phyloP scores from a whole-genome alignment of 2,888 invertebrate genomes.

The Aphidius colemani region DNA sequence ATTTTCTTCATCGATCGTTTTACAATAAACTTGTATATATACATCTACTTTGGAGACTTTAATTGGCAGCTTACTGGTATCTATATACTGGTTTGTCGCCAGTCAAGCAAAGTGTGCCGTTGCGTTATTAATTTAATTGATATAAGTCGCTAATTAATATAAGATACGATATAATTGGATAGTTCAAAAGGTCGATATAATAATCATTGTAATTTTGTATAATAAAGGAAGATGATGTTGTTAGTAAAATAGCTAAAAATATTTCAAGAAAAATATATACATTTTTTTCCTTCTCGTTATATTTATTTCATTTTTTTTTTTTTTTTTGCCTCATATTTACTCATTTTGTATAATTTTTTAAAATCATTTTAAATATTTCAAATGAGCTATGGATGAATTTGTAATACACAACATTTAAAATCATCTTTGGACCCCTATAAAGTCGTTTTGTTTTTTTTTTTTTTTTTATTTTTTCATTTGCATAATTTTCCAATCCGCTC shows the following conservation, averaged over 20 bases:
- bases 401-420: not conserved
- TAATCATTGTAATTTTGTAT: too few species aligned
- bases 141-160: constrained; percentile 15
- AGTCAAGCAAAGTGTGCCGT: not conserved
- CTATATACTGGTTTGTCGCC: not conserved
- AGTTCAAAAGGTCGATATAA: too few species aligned
- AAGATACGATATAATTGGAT: constrained; percentile 10
- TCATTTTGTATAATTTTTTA: too few species aligned
- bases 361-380: too few species aligned
- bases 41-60: not conserved
- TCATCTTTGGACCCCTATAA: not conserved
- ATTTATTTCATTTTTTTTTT: too few species aligned
- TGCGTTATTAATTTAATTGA: constrained; percentile 20
- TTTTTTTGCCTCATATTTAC: too few species aligned
- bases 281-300: too few species aligned
- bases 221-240: too few species aligned
- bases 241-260: too few species aligned
- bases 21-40: too few species aligned
- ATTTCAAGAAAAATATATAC: too few species aligned
- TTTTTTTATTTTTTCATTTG: not conserved
- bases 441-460: not conserved
- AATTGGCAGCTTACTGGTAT: constrained; percentile 9
- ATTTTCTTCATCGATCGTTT: too few species aligned
- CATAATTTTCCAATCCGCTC: constrained; percentile 3
- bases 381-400: not conserved